These are phyloP conservation scores for Paedocypris sp. DNA, from an alignment of 2,113 vertebrate species.

Conservation along the genomic window DNA sequence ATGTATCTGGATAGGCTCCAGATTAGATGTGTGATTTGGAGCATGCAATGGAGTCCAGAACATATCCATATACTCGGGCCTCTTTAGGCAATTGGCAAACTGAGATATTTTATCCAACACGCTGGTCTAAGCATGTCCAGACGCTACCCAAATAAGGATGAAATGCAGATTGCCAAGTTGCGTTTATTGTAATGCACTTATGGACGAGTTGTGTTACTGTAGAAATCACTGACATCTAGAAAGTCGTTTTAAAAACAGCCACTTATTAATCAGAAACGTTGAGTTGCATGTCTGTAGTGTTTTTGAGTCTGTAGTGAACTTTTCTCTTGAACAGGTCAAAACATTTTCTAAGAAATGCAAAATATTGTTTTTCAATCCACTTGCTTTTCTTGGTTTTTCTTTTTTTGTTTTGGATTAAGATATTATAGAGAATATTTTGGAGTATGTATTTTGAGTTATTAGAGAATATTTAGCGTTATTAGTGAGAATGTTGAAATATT, in stretches of 20 bases:
- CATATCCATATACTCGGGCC: conserved; percentile 10
- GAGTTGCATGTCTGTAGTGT: too few species aligned
- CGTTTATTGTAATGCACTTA: not conserved
- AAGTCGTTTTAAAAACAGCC: not conserved
- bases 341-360: too few species aligned
- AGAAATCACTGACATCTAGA: not conserved
- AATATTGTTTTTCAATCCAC: too few species aligned
- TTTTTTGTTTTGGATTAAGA: too few species aligned
- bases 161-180: conserved; percentile 12
- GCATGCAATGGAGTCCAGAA: conserved; percentile 7
- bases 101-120: conserved; percentile 15
- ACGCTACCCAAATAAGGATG: conserved; percentile 28
- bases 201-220: not conserved
- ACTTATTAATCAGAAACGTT: too few species aligned
- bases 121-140: conserved; percentile 13
- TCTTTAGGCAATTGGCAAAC: conserved; percentile 13
- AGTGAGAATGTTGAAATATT: too few species aligned
- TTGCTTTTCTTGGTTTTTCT: too few species aligned
- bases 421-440: too few species aligned
- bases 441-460: too few species aligned
- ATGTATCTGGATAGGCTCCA: conserved; percentile 27
- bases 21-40: conserved; percentile 25
- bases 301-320: too few species aligned
- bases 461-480: too few species aligned
- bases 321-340: too few species aligned